Base-by-base conservation (phyloP, 1,140 invertebrate genomes). In the Lepidurus couesii region DNA sequence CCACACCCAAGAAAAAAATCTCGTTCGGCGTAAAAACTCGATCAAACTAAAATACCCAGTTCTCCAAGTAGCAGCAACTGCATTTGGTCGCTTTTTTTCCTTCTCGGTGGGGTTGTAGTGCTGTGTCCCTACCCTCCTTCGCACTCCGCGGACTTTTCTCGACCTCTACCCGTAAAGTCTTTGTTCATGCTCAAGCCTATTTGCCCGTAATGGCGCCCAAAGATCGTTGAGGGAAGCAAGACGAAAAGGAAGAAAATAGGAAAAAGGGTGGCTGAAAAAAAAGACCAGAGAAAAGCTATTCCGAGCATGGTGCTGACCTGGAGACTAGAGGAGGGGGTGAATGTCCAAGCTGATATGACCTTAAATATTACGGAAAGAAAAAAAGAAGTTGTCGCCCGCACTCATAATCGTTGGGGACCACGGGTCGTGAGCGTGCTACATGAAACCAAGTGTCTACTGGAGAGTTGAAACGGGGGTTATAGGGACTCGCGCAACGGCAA, bases 301-400 rank as follows among this genome's bases (percentile, higher is more conserved):
- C 34, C 34, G 34, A 34, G 3, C 34, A 34, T 34, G 34, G 34
- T 34, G 34, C 34, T 34, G 34, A 34, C 34, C 34, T 34, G 34
- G 34, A 2, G 34, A 34, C 34, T 34, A 34, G 34, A 34, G 34
- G 34, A 34, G 34, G 3, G 34, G 13, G 53, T 7, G 53, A 21
- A 65, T 65, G 53, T 65, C 53, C 53, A 21, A 65, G 53, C 53
- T 65, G 53, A 65, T 65, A 65, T 65, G 53, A 65, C 53, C 21
- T 65, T 65, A 65, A 65, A 65, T 65, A 21, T 21, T 13, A 9
- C 9, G 53, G 21, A 21, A 2, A 65, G n/a, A 65, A 16, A 65
- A 65, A 65, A 65, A 16, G 53, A 65, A 65, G 53, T 7, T 21
- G 21, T 34, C 34, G 34, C 34, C 34, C 34, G 3, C 34, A 34